phyloP scores from a whole-genome alignment of 2,797 vertebrate genomes.

The Coranthus polyacanthus region DNA sequence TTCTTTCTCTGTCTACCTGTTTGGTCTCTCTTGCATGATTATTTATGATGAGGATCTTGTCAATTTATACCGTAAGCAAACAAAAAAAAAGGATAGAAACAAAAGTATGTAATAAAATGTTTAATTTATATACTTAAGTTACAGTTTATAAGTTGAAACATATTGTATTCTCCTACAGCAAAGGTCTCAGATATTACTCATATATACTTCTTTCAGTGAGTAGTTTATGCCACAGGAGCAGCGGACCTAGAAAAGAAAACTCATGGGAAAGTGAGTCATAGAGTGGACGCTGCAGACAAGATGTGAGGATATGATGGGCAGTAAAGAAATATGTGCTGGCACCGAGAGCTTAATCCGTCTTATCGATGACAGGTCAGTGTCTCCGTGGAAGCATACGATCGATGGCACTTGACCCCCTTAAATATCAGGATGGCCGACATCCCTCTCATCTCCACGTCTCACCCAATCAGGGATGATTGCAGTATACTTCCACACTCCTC shows the following conservation, averaged over 20 bases:
- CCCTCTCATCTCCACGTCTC: slow-evolving; percentile 56
- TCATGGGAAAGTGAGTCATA: slow-evolving; percentile 59
- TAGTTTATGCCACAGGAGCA: slow-evolving; percentile 31
- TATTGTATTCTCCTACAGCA: slow-evolving; percentile 29
- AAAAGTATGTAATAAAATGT: too few species aligned
- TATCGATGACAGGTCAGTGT: slow-evolving; percentile 76
- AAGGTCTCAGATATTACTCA: slow-evolving; percentile 8
- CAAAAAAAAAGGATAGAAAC: too few species aligned
- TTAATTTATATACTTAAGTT: too few species aligned
- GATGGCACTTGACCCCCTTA: slow-evolving; percentile 79
- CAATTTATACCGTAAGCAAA: too few species aligned
- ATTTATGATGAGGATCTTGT: too few species aligned
- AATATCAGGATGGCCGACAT: slow-evolving; percentile 73
- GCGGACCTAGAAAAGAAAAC: slow-evolving; percentile 35
- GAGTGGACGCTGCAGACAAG: slow-evolving; percentile 50
- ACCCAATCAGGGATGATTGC: slow-evolving; percentile 76
- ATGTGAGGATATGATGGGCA: slow-evolving; percentile 66
- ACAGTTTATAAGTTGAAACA: slow-evolving; percentile 17
- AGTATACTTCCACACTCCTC: slow-evolving; percentile 45
- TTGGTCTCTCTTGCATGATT: too few species aligned
- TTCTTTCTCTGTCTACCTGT: too few species aligned
- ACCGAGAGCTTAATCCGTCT: slow-evolving; percentile 77
- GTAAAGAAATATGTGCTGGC: slow-evolving; percentile 65
- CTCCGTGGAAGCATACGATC: slow-evolving; percentile 71
- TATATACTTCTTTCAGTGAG: slow-evolving; percentile 22